Base-by-base conservation (phyloP, 2,113 vertebrate genomes). In the Crotophaga sulcirostris region DNA sequence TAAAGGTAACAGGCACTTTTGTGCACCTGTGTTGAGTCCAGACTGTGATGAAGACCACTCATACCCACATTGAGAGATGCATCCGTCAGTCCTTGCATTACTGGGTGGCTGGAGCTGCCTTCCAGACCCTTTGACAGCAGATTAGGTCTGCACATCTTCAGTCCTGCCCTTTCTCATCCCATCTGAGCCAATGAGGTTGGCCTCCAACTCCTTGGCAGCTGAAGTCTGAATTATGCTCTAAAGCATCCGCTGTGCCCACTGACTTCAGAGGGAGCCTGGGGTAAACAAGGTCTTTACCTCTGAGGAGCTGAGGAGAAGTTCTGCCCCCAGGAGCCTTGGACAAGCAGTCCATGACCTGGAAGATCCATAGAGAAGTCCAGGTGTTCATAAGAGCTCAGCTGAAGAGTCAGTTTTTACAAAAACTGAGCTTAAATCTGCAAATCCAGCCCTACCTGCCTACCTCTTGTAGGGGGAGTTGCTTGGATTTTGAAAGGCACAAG, bases 121-220 rank as follows among this genome's bases (percentile, higher is more conserved):
- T 17, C 42, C 17, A 25, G 33, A 31, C 19, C 40, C 13, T 83
- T 66, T n/a, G 64, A 17, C 9, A 26, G 34, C 25, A 47, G 34
- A 15, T 29, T 3, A 18, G 21, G 7, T 54, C 45, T 47, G 25
- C 0, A 1, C 9, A 2, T 17, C 1, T 11, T 63, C 67, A 72
- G 40, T 11, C 33, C 52, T 89, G 20, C 15, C 52, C 18, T 52
- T 10, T 55, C 63, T n/a, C 19, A 51, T 3, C 25, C 44, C 9
- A 4, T 16, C 34, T 31, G 44, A 80, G 63, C 23, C 5, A 5
- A 10, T 60, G 74, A 42, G 20, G 18, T 33, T 80, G 49, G 11
- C 6, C 14, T 18, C 21, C 26, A 18, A 9, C 0, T 0, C 54
- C 55, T 34, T 26, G 17, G 24, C 24, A 72, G 28, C 24, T 36